These are phyloP conservation scores for Habroteleia sp. DNA, from an alignment of 2,888 invertebrate species.

Conservation along the genomic window DNA sequence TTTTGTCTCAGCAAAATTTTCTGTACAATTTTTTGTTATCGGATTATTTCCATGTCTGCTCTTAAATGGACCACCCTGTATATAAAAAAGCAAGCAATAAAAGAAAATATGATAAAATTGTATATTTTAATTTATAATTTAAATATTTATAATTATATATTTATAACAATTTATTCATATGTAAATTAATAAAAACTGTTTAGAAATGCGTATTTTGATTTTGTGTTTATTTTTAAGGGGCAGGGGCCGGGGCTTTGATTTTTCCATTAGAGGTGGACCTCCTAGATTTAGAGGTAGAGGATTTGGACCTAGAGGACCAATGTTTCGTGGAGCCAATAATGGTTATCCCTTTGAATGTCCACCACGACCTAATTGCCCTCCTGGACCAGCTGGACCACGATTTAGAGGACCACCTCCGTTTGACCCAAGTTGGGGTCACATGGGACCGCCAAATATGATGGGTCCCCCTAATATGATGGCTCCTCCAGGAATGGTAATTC, in stretches of 20 bases:
- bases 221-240: too few species aligned
- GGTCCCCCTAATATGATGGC: constrained; percentile 78
- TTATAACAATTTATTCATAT: too few species aligned
- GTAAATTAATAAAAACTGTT: too few species aligned
- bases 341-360: constrained; percentile 82
- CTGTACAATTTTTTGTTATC: too few species aligned
- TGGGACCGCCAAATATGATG: constrained; percentile 81
- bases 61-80: too few species aligned
- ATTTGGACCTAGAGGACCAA: constrained; percentile 83
- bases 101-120: too few species aligned
- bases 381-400: constrained; percentile 80
- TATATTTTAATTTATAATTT: too few species aligned
- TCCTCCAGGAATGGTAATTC: constrained; percentile 81
- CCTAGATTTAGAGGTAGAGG: constrained; percentile 86
- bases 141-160: too few species aligned
- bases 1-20: too few species aligned
- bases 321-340: constrained; percentile 82
- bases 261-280: constrained; percentile 82
- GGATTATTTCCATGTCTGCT: too few species aligned
- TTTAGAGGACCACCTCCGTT: constrained; percentile 84
- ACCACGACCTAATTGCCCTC: constrained; percentile 76
- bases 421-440: constrained; percentile 88
- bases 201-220: too few species aligned
- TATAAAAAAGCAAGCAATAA: too few species aligned
- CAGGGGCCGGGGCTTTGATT: constrained; percentile 80